These are phyloP conservation scores for Alfaro cultratus DNA, from an alignment of 2,797 vertebrate species.

Conservation along the genomic window DNA sequence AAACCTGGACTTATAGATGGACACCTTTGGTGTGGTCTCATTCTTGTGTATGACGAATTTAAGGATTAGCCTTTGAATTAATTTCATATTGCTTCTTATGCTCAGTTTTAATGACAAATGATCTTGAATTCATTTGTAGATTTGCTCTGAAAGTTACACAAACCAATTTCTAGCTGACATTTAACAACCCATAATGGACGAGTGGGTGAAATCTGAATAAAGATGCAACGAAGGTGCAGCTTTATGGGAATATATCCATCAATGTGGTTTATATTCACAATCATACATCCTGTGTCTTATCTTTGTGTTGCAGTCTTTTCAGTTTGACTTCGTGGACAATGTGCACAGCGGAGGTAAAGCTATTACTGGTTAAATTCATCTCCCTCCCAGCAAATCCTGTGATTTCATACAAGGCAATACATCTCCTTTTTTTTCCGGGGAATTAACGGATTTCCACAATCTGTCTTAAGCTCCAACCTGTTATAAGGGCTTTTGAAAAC, in stretches of 20 bases:
- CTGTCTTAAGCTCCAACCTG: slow-evolving; percentile 88
- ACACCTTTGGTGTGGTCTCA: slow-evolving; percentile 63
- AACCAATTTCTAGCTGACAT: neutral
- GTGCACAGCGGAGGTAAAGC: slow-evolving; percentile 73
- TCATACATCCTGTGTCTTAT: slow-evolving; percentile 60
- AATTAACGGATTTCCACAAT: slow-evolving; percentile 98
- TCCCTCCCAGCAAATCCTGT: slow-evolving; percentile 81
- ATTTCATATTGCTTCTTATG: slow-evolving; percentile 50
- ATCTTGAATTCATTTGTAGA: slow-evolving; percentile 39
- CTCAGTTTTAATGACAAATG: slow-evolving; percentile 30
- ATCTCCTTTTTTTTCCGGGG: slow-evolving; percentile 86
- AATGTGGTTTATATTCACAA: slow-evolving; percentile 44
- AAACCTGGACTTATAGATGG: slow-evolving; percentile 85
- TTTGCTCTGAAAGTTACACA: slow-evolving; percentile 13
- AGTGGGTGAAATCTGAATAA: slow-evolving; percentile 2
- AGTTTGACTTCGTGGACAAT: slow-evolving; percentile 75
- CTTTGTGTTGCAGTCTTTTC: slow-evolving; percentile 69
- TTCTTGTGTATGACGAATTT: slow-evolving; percentile 60
- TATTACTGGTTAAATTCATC: slow-evolving; percentile 89
- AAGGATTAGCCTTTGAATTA: slow-evolving; percentile 67
- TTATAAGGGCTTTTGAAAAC: slow-evolving; percentile 87
- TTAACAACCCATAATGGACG: slow-evolving; percentile 8
- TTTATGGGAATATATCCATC: slow-evolving; percentile 11
- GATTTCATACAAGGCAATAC: slow-evolving; percentile 90
- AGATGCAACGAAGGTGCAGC: slow-evolving; percentile 1